These are phyloP conservation scores for Pyrrhosoma nymphula DNA, from an alignment of 2,888 invertebrate species.

Conservation along the genomic window DNA sequence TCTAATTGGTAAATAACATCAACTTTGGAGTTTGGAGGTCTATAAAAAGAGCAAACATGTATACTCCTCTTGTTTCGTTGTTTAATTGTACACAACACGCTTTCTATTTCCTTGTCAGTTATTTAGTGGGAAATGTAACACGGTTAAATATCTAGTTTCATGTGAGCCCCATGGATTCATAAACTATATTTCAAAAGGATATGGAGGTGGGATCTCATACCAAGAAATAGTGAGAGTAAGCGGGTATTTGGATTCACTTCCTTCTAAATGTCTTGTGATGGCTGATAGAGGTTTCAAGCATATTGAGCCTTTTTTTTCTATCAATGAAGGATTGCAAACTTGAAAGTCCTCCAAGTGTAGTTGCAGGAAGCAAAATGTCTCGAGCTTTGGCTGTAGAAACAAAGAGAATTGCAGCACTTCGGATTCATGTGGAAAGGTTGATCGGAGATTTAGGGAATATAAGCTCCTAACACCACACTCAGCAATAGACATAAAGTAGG, in stretches of 20 bases:
- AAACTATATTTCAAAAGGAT: constrained; percentile 36
- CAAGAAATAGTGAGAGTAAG: neutral
- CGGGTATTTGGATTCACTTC: neutral
- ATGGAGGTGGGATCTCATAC: neutral
- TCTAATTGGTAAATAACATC: no score
- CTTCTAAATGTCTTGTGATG: neutral
- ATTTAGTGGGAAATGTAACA: neutral
- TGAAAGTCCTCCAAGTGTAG: neutral
- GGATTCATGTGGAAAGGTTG: neutral
- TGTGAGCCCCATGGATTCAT: constrained; percentile 15
- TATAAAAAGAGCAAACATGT: no score
- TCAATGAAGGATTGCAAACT: neutral
- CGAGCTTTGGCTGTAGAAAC: neutral
- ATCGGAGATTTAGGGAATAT: neutral
- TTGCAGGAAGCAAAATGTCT: neutral
- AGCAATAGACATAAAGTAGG: no score
- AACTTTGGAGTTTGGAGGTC: no score
- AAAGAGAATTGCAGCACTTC: neutral
- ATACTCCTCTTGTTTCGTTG: no score
- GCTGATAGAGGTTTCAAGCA: neutral
- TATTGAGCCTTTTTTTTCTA: neutral
- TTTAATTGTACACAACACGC: no score
- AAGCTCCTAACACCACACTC: neutral
- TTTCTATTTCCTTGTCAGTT: no score
- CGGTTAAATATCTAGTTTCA: constrained; percentile 21